phyloP scores from a whole-genome alignment of 2,797 vertebrate genomes.

The Glossophaga mutica region DNA sequence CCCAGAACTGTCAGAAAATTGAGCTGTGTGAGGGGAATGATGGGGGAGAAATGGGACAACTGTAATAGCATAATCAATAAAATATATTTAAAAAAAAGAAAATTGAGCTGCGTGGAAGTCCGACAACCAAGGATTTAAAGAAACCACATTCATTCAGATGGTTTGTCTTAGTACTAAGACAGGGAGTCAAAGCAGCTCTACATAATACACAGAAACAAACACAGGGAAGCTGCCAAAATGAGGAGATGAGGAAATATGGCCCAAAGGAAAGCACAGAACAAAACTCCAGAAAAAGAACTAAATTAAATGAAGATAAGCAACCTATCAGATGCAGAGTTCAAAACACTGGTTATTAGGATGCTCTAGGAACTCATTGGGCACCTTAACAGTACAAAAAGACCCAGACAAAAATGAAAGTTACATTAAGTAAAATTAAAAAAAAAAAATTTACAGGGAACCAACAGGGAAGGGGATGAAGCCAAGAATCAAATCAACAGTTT shows the following conservation, averaged over 20 bases:
- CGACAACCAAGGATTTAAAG: background rate
- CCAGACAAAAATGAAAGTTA: too few relatives aligned
- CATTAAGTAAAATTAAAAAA: too few relatives aligned
- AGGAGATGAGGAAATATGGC: background rate
- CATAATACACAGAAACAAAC: background rate
- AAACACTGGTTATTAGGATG: background rate
- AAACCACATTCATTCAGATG: background rate
- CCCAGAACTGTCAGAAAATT: background rate
- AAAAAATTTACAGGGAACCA: too few relatives aligned
- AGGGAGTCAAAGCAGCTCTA: background rate
- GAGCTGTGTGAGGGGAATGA: too few relatives aligned
- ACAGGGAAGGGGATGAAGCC: too few relatives aligned
- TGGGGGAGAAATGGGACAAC: too few relatives aligned
- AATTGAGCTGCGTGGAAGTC: background rate
- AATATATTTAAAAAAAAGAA: too few relatives aligned
- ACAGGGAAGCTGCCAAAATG: background rate
- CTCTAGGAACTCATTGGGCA: too few relatives aligned
- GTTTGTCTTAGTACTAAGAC: background rate
- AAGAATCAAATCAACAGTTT: too few relatives aligned
- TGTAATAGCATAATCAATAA: too few relatives aligned
- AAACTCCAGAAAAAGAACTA: background rate
- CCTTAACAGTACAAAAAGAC: too few relatives aligned
- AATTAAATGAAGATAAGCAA: background rate
- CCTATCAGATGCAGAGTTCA: background rate
- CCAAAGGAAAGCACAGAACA: background rate